Conservation (phyloP, 2,113 vertebrate genomes). For the Ciconia boyciana region DNA sequence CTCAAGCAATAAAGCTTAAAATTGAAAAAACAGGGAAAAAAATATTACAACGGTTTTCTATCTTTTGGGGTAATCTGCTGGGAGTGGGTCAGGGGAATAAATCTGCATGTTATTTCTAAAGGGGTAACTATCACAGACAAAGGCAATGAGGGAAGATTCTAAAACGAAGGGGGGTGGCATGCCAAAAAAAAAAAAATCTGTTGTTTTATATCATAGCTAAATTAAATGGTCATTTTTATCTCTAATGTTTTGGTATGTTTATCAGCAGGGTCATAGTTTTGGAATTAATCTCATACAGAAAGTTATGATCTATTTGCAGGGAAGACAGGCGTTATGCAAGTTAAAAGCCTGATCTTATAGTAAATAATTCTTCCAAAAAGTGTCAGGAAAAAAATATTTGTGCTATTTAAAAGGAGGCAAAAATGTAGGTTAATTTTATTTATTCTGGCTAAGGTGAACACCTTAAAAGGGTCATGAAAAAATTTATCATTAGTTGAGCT, state of each 20-base stretch:
- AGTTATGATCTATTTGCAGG: conserved; percentile 40
- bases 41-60: conserved; percentile 13
- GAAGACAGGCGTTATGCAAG: conserved; percentile 22
- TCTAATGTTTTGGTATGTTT: background rate
- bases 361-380: conserved; percentile 43
- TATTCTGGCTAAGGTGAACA: conserved; percentile 28
- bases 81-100: background rate
- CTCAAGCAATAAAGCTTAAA: conserved; percentile 43
- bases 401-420: conserved; percentile 37
- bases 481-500: conserved; percentile 1
- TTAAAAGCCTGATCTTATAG: conserved; percentile 46
- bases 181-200: background rate
- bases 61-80: background rate
- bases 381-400: conserved; percentile 17
- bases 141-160: background rate
- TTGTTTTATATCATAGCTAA: background rate
- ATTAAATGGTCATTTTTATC: conserved; percentile 1
- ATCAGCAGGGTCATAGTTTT: background rate
- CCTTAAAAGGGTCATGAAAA: conserved; percentile 54
- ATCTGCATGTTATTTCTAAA: background rate
- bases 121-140: background rate
- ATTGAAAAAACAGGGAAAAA: background rate
- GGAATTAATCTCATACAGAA: conserved; percentile 30
- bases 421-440: conserved; percentile 37
- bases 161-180: background rate